phyloP scores from a whole-genome alignment of 2,888 invertebrate species.

The Lepidocyrtinus sp. region DNA sequence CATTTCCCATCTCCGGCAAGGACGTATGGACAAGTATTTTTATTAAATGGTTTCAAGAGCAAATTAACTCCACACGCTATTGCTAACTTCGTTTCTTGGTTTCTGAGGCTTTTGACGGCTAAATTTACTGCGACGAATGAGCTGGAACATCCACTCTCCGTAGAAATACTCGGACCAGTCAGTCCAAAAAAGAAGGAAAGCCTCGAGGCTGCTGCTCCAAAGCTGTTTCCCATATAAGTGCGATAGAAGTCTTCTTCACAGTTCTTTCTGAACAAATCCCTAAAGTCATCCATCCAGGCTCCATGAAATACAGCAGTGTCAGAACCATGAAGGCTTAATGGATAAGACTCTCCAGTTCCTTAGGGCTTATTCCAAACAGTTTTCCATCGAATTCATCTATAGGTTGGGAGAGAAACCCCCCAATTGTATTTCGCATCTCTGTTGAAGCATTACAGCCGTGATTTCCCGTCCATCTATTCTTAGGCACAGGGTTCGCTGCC shows the following conservation, averaged over 20 bases:
- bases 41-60: constrained; percentile 49
- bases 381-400: constrained; percentile 51
- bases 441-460: background rate
- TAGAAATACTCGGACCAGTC: constrained; percentile 47
- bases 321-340: constrained; percentile 14
- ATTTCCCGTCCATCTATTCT: constrained; percentile 11
- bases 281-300: constrained; percentile 44
- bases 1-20: constrained; percentile 66
- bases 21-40: no score
- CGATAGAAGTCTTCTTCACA: constrained; percentile 39
- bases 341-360: constrained; percentile 40
- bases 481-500: background rate
- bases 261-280: no score
- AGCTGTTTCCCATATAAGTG: constrained; percentile 46
- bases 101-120: constrained; percentile 34
- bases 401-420: constrained; percentile 30
- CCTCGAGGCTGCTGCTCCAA: constrained; percentile 39
- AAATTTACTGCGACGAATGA: constrained; percentile 43
- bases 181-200: constrained; percentile 37
- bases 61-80: constrained; percentile 58
- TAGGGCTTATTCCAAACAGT: constrained; percentile 52
- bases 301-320: constrained; percentile 43
- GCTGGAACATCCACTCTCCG: constrained; percentile 51
- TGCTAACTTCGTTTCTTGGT: constrained; percentile 27
- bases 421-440: constrained; percentile 19